Conservation (phyloP, 64 coral and sea anemone species). For the Stylophora pistillata region DNA sequence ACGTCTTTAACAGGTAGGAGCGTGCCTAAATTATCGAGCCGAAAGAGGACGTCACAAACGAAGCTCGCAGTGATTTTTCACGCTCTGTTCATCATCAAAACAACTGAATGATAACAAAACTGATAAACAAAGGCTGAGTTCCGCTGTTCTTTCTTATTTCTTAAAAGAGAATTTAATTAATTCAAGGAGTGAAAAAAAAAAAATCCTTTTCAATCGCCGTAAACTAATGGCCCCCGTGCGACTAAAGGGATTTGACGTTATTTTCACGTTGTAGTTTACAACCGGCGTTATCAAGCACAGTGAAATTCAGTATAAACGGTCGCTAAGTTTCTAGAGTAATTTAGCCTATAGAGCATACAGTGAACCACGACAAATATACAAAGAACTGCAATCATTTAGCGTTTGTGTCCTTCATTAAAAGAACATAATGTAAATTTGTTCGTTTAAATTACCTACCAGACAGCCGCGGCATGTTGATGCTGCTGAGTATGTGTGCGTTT, state of each 20-base stretch:
- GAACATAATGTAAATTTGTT: background rate
- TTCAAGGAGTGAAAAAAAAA: background rate
- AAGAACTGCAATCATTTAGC: conserved; percentile 1
- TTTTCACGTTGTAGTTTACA: background rate
- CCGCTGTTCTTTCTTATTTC: conserved; percentile 26
- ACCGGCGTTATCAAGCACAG: background rate
- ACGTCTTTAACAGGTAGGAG: background rate
- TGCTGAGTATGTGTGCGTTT: conserved; percentile 12
- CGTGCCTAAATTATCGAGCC: background rate
- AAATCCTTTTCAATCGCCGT: background rate
- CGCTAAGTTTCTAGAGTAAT: background rate
- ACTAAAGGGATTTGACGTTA: conserved; percentile 11
- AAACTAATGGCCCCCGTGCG: background rate
- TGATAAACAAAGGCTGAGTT: background rate
- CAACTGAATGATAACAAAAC: background rate
- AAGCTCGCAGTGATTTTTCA: conserved; percentile 7
- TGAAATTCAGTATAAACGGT: background rate
- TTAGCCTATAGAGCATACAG: background rate
- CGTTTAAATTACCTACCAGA: conserved; percentile 26
- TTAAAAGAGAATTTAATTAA: conserved; percentile 18
- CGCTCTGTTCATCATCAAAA: conserved; percentile 26
- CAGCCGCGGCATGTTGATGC: conserved; percentile 35
- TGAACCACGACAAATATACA: conserved; percentile 3
- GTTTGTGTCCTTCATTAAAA: conserved; percentile 17
- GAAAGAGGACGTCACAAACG: background rate